Evolutionary conservation across 2,888 invertebrate genomes (phyloP), one percentile per base, ranked within the genome.

Genomic region (Tethea ocularis): DNA sequence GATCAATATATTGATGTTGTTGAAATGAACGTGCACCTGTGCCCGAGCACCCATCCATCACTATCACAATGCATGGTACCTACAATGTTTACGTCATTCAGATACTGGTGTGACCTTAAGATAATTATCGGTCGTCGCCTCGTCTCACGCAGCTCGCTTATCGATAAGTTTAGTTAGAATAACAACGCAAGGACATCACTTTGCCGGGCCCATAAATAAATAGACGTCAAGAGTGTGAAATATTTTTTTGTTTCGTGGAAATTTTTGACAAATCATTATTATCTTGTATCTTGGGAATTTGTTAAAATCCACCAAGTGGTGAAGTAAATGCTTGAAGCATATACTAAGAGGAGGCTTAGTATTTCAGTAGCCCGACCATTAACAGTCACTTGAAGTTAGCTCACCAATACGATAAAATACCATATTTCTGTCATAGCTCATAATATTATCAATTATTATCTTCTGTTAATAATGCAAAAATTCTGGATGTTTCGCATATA

Each of bases 111-210:
- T 83, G 91, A 91, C 91, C 91, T 91, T 88, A 88, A 84, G 87
- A 90, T 87, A 90, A 88, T 88, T 90, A 92, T 91, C 92, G 92
- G 92, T 90, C 91, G 88, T 76, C 89, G 91, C 83, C 91, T 86
- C 88, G 85, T 83, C 86, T 83, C 78, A 70, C 71, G 68, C 69
- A 68, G 63, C 71, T 68, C 68, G 72, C 79, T 84, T 87, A 85
- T 89, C 88, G 87, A 88, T 87, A 84, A 82, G 76, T 78, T 72
- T 66, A 69, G 59, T 72, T 66, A 69, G 59, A 74, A 81, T 78
- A 81, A 81, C 83, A 82, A 77, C 70, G 77, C 88, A 91, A 90
- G 89, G 90, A 89, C 89, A 87, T 83, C 77, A 76, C 72, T 33
- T 0, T 78, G 20, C 46, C 67, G 65, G 66, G 67, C 66, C 68